Conservation (phyloP, 2,113 vertebrate species). For the Bettongia penicillata region DNA sequence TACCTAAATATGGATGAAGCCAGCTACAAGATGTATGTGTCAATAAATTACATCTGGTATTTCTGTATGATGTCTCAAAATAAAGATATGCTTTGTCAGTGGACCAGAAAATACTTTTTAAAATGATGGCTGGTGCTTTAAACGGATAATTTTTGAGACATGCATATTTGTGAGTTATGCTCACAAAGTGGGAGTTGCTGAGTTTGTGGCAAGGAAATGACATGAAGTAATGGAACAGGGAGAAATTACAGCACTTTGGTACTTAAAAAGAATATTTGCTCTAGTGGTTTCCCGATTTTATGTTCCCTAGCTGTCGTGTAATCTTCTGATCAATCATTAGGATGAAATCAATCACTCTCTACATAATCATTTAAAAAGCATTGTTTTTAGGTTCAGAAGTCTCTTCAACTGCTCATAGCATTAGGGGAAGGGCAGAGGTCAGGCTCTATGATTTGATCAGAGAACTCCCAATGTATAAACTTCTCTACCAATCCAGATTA, state of each 20-base stretch:
- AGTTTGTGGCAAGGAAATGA: conserved; percentile 21
- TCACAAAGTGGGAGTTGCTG: background rate
- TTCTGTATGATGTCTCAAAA: conserved; percentile 34
- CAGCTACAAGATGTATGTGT: background rate
- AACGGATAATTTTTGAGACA: conserved; percentile 22
- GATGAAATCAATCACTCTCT: conserved; percentile 4
- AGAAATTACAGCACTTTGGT: background rate
- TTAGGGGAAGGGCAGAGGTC: background rate
- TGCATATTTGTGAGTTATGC: background rate
- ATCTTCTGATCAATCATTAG: background rate
- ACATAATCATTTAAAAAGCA: background rate
- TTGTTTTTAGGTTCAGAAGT: conserved; percentile 27
- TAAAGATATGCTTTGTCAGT: conserved; percentile 3
- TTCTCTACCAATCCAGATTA: background rate
- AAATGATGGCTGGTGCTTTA: background rate
- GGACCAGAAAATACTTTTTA: conserved; percentile 12
- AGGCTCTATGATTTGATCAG: background rate
- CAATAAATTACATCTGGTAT: conserved; percentile 43
- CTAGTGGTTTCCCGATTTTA: background rate
- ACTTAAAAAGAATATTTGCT: conserved; percentile 26
- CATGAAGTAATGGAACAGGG: background rate
- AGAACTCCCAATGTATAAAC: background rate
- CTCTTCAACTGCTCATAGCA: background rate
- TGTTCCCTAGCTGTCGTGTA: background rate
- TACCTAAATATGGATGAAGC: background rate